Conservation (phyloP, 2,888 invertebrate genomes). For the Myopa testacea region DNA sequence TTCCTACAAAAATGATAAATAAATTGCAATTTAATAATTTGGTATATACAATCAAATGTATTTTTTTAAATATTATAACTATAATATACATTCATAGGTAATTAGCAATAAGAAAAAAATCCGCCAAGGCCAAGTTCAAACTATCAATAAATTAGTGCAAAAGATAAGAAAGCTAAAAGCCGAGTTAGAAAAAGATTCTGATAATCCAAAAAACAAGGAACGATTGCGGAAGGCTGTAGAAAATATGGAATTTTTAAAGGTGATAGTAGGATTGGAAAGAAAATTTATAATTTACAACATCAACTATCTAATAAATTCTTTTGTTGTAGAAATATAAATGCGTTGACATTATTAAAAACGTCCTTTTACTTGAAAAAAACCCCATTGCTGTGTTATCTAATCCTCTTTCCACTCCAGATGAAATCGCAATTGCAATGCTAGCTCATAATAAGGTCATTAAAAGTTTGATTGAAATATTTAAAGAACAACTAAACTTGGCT, state of each 20-base stretch:
- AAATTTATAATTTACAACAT: background rate
- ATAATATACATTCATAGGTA: conserved; percentile 52
- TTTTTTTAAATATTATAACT: background rate
- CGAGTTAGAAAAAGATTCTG: conserved; percentile 56
- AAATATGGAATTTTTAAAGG: conserved; percentile 57
- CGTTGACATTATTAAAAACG: conserved; percentile 55
- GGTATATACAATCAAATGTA: conserved; percentile 50
- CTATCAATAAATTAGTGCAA: conserved; percentile 62
- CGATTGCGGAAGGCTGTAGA: conserved; percentile 55
- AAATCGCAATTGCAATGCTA: conserved; percentile 60
- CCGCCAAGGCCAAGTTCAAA: conserved; percentile 58
- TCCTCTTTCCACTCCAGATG: conserved; percentile 58
- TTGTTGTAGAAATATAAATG: conserved; percentile 54
- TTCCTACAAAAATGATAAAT: conserved; percentile 56
- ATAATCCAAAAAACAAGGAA: conserved; percentile 54
- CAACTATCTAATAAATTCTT: background rate
- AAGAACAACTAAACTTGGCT: conserved; percentile 51
- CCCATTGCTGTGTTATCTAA: conserved; percentile 58
- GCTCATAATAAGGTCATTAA: conserved; percentile 60
- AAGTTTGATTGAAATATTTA: conserved; percentile 51
- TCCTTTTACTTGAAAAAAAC: conserved; percentile 57
- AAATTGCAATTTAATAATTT: conserved; percentile 65
- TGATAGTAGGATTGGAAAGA: conserved; percentile 32
- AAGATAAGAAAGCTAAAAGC: conserved; percentile 62
- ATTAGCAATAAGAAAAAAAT: conserved; percentile 62